Evolutionary conservation across 1,140 invertebrate genomes (phyloP).

Genomic region (Rhizoglyphus robini): DNA sequence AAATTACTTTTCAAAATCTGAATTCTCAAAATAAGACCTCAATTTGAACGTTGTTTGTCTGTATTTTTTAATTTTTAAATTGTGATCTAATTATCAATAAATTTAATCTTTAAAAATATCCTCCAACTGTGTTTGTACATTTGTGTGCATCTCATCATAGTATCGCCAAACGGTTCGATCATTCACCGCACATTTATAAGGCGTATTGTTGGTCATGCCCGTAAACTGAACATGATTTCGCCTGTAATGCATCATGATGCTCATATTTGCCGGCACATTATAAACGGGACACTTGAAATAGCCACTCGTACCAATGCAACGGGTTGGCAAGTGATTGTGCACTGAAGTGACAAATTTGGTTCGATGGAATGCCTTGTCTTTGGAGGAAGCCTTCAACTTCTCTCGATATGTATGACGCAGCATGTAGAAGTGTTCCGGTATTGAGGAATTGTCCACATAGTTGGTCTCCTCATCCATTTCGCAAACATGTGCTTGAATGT

Average conservation of each 20-base stretch:
- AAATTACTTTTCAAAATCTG: too few species aligned
- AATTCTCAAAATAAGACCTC: too few species aligned
- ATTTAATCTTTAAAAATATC: too few species aligned
- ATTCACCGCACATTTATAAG: background rate
- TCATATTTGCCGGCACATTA: background rate
- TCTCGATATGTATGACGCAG: constrained; percentile 76
- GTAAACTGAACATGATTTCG: background rate
- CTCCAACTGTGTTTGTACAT: background rate
- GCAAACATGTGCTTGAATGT: background rate
- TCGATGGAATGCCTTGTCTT: constrained; percentile 86
- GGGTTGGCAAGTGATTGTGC: constrained; percentile 80
- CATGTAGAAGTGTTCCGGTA: constrained; percentile 82
- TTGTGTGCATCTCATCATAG: background rate
- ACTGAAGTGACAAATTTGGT: constrained; percentile 68
- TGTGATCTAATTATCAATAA: too few species aligned
- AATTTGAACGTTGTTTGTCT: too few species aligned
- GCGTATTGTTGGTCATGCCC: background rate
- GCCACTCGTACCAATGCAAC: constrained; percentile 51
- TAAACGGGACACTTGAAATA: background rate
- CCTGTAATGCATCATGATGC: constrained; percentile 1
- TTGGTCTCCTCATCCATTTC: constrained; percentile 20
- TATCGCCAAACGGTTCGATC: background rate
- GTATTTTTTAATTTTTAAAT: too few species aligned
- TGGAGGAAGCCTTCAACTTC: constrained; percentile 74
- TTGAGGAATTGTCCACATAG: constrained; percentile 38